phyloP scores from a whole-genome alignment of 2,797 vertebrate species.

The Sylvia borin region DNA sequence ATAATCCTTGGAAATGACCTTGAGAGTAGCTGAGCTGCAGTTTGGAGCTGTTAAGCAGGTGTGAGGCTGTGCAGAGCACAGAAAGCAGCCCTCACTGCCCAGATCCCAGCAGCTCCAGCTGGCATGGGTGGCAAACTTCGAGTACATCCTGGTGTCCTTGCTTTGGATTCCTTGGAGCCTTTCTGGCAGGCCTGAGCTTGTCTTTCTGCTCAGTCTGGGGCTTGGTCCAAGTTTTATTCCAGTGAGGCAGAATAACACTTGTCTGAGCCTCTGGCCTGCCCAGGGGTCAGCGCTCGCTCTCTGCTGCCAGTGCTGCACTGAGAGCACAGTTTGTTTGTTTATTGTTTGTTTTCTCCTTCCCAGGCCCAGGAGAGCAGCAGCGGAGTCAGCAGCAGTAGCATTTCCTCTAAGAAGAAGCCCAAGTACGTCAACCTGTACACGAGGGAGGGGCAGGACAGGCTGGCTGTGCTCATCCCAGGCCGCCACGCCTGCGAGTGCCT shows the following conservation, averaged over 20 bases:
- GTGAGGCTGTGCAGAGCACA: accelerated
- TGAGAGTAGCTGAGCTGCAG: neutral
- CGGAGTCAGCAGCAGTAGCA: constrained; percentile 48
- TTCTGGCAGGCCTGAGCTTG: neutral
- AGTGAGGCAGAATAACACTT: neutral
- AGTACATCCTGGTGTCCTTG: neutral
- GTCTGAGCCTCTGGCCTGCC: neutral
- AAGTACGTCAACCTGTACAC: constrained; percentile 92
- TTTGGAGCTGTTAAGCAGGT: neutral
- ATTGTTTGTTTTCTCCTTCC: neutral
- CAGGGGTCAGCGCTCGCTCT: neutral
- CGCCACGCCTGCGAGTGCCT: constrained; percentile 91
- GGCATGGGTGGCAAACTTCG: neutral
- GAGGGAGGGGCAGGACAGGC: constrained; percentile 90
- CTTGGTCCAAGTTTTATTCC: neutral
- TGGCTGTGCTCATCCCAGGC: constrained; percentile 89
- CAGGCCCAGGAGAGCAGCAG: constrained; percentile 84
- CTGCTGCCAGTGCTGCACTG: neutral
- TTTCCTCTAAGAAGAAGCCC: constrained; percentile 87
- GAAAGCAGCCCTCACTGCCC: accelerated
- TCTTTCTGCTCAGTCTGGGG: neutral
- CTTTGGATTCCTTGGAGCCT: neutral
- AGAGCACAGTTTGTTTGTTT: neutral
- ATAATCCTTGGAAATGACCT: neutral
- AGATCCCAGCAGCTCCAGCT: neutral